Evolutionary conservation across 1,140 invertebrate genomes (phyloP).

Genomic region (Drosophila mojavensis): DNA sequence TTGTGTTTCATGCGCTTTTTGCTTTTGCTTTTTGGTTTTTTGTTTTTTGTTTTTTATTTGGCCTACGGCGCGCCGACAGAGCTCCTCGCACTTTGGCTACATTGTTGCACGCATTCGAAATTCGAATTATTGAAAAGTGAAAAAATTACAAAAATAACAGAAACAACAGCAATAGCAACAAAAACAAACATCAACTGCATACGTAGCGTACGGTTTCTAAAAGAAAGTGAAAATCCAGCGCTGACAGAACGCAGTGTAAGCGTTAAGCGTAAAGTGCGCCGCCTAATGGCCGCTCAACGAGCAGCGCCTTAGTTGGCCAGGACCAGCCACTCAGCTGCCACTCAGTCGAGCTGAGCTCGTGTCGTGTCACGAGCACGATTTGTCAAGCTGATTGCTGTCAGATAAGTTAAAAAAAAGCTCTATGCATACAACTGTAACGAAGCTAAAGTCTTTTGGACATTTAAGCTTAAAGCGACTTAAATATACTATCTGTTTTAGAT

Average conservation of each 20-base stretch:
- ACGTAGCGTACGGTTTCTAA: conserved; percentile 64
- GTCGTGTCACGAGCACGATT: conserved; percentile 6
- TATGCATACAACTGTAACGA: too few species aligned
- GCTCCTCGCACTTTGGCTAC: conserved; percentile 27
- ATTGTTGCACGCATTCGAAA: conserved; percentile 79
- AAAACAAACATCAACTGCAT: conserved; percentile 42
- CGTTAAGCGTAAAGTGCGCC: conserved; percentile 64
- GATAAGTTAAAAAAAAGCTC: too few species aligned
- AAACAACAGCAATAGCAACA: background rate
- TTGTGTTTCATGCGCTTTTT: conserved; percentile 18
- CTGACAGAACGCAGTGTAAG: conserved; percentile 60
- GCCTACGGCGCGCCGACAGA: conserved; percentile 12
- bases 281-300: conserved; percentile 59
- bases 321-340: conserved; percentile 53
- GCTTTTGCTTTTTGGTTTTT: background rate
- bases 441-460: too few species aligned
- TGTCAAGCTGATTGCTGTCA: background rate
- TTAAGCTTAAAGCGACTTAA: too few species aligned
- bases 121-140: conserved; percentile 77
- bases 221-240: conserved; percentile 79
- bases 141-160: conserved; percentile 35
- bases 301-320: conserved; percentile 72
- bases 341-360: conserved; percentile 13
- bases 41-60: background rate
- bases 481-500: too few species aligned